A percentile compares a stretch with the other conserved stretches of the same genome.
Evolutionary conservation across 2,888 invertebrate genomes (phyloP).

Genomic region (Abrostola tripartita): DNA sequence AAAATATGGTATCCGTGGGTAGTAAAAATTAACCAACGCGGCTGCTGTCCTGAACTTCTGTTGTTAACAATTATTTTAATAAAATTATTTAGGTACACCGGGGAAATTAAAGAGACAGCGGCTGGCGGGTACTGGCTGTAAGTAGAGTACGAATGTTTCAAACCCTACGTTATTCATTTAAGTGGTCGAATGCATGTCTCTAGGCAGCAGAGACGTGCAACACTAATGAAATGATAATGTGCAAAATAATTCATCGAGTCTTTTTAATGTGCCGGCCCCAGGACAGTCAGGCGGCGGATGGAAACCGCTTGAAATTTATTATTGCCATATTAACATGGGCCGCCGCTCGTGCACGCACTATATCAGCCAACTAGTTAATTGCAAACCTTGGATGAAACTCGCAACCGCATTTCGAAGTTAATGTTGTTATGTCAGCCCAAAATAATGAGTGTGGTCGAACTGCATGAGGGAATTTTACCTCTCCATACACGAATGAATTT

Average conservation of each 20-base stretch:
- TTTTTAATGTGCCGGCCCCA: conserved; percentile 72
- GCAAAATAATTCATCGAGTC: conserved; percentile 73
- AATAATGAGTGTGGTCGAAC: conserved; percentile 77
- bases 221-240: conserved; percentile 66
- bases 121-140: conserved; percentile 54
- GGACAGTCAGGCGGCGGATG: conserved; percentile 69
- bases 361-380: conserved; percentile 84
- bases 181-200: conserved; percentile 46
- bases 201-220: conserved; percentile 43
- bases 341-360: conserved; percentile 73
- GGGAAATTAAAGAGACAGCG: conserved; percentile 70
- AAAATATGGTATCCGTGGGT: conserved; percentile 78
- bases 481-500: conserved; percentile 12
- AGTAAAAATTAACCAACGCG: conserved; percentile 80
- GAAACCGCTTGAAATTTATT: conserved; percentile 83
- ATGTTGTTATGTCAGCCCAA: conserved; percentile 79
- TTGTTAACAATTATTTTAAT: conserved; percentile 77
- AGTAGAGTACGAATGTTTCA: conserved; percentile 53
- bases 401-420: conserved; percentile 83
- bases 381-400: conserved; percentile 83
- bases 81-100: conserved; percentile 74
- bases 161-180: conserved; percentile 65
- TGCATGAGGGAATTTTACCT: conserved; percentile 59
- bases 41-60: conserved; percentile 63
- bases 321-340: conserved; percentile 83